These are phyloP conservation scores for Phrynocephalus forsythii DNA, from an alignment of 2,797 vertebrate species.

Conservation along the genomic window DNA sequence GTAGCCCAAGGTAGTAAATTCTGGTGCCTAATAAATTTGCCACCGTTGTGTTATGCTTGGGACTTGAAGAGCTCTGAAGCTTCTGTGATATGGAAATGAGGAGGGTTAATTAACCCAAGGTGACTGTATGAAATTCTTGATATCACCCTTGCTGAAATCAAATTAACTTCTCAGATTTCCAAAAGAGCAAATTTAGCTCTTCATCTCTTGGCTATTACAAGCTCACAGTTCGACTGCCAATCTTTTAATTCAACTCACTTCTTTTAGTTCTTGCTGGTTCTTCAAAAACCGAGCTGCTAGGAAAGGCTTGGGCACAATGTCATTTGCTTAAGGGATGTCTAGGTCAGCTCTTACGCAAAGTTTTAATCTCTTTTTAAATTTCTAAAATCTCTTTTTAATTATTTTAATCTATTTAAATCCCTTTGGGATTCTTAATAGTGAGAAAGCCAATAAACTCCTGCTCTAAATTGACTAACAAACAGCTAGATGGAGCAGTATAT, in stretches of 20 bases:
- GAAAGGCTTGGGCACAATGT: not conserved
- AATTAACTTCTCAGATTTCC: slow-evolving; percentile 34
- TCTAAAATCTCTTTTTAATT: no score
- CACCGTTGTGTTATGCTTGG: not conserved
- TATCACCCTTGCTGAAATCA: slow-evolving; percentile 48
- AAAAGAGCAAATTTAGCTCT: slow-evolving; percentile 57
- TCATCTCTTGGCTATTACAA: slow-evolving; percentile 51
- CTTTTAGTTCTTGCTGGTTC: not conserved
- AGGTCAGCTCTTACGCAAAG: not conserved
- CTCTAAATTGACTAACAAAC: no score
- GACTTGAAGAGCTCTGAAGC: not conserved
- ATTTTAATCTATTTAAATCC: no score
- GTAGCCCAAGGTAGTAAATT: slow-evolving; percentile 10
- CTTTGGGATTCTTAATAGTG: no score
- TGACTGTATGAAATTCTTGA: slow-evolving; percentile 37
- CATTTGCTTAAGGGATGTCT: not conserved
- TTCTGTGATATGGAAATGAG: slow-evolving; percentile 40
- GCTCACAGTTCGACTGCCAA: slow-evolving; percentile 32
- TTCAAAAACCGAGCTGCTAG: not conserved
- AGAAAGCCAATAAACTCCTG: no score
- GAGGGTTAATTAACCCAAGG: slow-evolving; percentile 43
- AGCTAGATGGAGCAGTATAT: no score
- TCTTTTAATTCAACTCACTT: not conserved
- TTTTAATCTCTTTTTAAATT: no score
- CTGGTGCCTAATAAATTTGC: accelerated